These are phyloP conservation scores for Parascotia fuliginaria DNA, from an alignment of 2,888 invertebrate species.

Conservation along the genomic window DNA sequence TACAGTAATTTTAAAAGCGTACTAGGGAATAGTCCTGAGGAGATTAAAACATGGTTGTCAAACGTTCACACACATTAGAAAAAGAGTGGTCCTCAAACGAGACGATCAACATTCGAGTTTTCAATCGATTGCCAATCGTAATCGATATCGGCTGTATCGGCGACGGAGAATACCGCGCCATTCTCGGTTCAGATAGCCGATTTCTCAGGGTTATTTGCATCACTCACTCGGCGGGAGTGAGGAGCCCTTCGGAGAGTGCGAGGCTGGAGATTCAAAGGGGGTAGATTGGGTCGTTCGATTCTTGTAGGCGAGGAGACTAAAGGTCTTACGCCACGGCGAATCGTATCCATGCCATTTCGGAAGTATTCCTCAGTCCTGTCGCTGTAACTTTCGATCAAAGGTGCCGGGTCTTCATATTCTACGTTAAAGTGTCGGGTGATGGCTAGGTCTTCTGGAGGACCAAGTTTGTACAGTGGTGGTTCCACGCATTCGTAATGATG, in stretches of 20 bases:
- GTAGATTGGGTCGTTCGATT: conserved; percentile 93
- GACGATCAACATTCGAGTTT: conserved; percentile 72
- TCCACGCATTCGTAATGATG: conserved; percentile 91
- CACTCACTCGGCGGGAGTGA: conserved; percentile 80
- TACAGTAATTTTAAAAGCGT: conserved; percentile 6
- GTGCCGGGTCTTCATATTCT: conserved; percentile 92
- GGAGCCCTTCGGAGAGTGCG: conserved; percentile 81
- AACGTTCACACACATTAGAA: conserved; percentile 24
- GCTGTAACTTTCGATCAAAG: conserved; percentile 90
- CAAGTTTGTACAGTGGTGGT: conserved; percentile 80
- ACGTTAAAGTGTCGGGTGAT: conserved; percentile 93
- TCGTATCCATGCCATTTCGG: conserved; percentile 75
- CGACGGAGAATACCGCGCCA: conserved; percentile 84
- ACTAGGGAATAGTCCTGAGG: conserved; percentile 27
- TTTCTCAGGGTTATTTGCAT: conserved; percentile 77
- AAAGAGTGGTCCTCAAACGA: conserved; percentile 63
- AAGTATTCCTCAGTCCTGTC: conserved; percentile 80
- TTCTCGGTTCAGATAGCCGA: conserved; percentile 83
- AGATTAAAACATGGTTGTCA: conserved; percentile 19
- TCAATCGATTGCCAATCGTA: conserved; percentile 75
- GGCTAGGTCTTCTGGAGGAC: conserved; percentile 76
- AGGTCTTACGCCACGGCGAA: conserved; percentile 86
- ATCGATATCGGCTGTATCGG: conserved; percentile 77
- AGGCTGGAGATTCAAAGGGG: conserved; percentile 89
- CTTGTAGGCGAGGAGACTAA: conserved; percentile 92